These are phyloP conservation scores for Phengaris alcon DNA, from an alignment of 2,888 invertebrate genomes.

Conservation along the genomic window DNA sequence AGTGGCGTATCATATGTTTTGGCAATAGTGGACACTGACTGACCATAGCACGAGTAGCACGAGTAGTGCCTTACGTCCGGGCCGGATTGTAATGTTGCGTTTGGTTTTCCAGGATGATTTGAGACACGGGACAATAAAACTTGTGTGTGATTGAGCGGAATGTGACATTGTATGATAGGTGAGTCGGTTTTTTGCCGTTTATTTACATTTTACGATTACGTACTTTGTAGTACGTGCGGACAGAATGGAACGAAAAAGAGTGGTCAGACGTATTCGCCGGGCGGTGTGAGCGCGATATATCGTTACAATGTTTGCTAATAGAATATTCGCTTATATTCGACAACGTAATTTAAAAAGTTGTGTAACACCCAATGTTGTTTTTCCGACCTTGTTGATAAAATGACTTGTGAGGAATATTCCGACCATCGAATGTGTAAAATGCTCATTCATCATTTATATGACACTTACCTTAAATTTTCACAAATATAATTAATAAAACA, in stretches of 20 bases:
- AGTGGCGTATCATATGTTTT: conserved; percentile 78
- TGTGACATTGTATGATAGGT: conserved; percentile 80
- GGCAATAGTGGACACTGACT: conserved; percentile 69
- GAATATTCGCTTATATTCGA: conserved; percentile 32
- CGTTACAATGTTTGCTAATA: conserved; percentile 1
- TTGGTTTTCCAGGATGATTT: conserved; percentile 74
- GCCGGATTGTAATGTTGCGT: conserved; percentile 74
- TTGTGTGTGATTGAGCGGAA: conserved; percentile 77
- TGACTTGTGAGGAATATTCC: conserved; percentile 47
- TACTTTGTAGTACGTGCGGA: conserved; percentile 56
- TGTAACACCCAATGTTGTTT: conserved; percentile 64
- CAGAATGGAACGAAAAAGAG: conserved; percentile 68
- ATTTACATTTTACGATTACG: conserved; percentile 69
- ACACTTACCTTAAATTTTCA: not conserved
- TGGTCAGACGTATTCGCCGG: conserved; percentile 54
- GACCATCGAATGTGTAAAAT: conserved; percentile 38
- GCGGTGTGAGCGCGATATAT: conserved; percentile 46
- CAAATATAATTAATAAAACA: too few relatives aligned
- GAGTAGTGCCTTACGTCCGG: conserved; percentile 76
- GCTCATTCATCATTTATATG: conserved; percentile 18
- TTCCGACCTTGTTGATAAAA: conserved; percentile 50
- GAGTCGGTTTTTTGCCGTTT: conserved; percentile 65
- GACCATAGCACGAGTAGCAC: conserved; percentile 76
- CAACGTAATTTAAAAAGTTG: conserved; percentile 53
- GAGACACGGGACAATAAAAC: conserved; percentile 69